Conservation (phyloP, 1,140 invertebrate genomes). For the Phenacoccus solenopsis region DNA sequence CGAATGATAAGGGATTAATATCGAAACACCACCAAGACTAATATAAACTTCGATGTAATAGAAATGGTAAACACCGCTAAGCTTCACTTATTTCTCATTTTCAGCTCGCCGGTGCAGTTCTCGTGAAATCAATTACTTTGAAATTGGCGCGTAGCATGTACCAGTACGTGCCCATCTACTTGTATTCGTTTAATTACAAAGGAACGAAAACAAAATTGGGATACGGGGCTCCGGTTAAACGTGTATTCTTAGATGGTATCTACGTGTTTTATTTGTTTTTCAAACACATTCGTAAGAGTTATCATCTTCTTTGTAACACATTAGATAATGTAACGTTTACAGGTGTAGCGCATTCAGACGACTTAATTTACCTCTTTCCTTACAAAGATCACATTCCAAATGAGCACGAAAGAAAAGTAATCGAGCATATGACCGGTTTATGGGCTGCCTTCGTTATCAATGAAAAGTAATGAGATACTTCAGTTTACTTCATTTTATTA, state of each 20-base stretch:
- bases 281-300: not conserved
- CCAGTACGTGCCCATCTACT: slow-evolving; percentile 23
- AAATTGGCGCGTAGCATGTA: slow-evolving; percentile 23
- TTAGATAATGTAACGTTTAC: slow-evolving; percentile 21
- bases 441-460: slow-evolving; percentile 36
- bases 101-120: slow-evolving; percentile 28
- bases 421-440: slow-evolving; percentile 35
- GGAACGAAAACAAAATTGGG: slow-evolving; percentile 28
- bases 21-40: no score
- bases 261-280: slow-evolving; percentile 5
- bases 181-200: slow-evolving; percentile 30
- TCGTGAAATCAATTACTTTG: slow-evolving; percentile 28
- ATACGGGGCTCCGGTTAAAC: slow-evolving; percentile 25
- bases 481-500: not conserved
- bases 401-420: slow-evolving; percentile 31
- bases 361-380: slow-evolving; percentile 38
- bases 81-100: no score
- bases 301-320: not conserved
- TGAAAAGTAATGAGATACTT: slow-evolving; percentile 27
- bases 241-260: slow-evolving; percentile 27
- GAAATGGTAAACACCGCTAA: no score
- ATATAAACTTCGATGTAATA: not conserved
- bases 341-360: slow-evolving; percentile 38
- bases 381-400: slow-evolving; percentile 28
- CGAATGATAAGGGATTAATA: no score